A percentile compares a stretch with the other conserved stretches of the same genome.
Conservation (phyloP, 2,797 vertebrate species). For the Pseudochirops corinnae region DNA sequence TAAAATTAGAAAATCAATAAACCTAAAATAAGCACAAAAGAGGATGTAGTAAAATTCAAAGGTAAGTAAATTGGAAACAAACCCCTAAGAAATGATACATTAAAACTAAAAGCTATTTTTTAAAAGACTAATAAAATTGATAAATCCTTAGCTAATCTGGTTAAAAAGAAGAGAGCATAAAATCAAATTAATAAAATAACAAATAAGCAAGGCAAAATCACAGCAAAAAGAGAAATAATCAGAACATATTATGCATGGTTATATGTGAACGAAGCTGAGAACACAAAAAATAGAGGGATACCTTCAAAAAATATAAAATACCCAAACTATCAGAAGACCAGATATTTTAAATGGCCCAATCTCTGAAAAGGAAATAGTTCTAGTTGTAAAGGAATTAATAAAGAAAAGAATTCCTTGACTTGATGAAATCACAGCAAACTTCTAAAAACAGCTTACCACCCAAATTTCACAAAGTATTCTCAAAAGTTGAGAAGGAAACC, state of each 20-base stretch:
- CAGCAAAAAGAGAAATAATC: not conserved
- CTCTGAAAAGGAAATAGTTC: not conserved
- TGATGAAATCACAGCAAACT: not conserved
- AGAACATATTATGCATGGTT: not conserved
- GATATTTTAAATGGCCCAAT: not conserved
- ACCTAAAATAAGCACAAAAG: not conserved
- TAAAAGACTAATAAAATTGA: not conserved
- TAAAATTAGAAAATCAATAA: not conserved
- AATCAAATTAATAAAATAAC: not conserved
- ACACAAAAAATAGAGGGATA: not conserved
- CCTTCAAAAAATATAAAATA: not conserved
- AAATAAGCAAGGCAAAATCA: not conserved
- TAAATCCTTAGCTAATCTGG: not conserved
- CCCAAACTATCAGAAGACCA: not conserved
- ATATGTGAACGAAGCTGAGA: not conserved
- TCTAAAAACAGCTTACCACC: not conserved
- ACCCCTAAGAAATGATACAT: not conserved
- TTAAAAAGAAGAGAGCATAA: not conserved
- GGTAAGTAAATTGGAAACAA: not conserved
- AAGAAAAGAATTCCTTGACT: not conserved
- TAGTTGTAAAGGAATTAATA: not conserved
- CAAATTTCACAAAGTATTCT: not conserved
- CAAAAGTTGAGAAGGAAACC: not conserved
- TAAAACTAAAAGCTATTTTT: not conserved
- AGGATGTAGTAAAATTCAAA: not conserved